Conservation (phyloP, 2,888 invertebrate species). For the Ormyrus thymus region DNA sequence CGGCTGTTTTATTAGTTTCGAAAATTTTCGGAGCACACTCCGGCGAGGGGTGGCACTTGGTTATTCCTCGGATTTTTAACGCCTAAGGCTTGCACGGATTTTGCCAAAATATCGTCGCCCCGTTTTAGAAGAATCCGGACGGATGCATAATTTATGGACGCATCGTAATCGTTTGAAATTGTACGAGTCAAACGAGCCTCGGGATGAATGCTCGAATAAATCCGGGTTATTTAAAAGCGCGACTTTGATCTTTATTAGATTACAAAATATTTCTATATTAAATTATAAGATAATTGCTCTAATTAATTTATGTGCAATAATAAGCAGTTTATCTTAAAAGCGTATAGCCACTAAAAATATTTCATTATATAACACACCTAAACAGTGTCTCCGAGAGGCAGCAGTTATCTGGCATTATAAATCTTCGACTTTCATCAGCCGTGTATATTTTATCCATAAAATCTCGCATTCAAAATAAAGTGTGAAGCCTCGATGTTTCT, state of each 20-base stretch:
- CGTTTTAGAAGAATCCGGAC: no score
- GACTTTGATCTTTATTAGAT: no score
- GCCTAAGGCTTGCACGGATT: no score
- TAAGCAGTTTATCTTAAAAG: constrained; percentile 23
- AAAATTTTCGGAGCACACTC: no score
- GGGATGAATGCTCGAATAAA: not conserved
- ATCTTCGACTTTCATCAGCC: constrained; percentile 13
- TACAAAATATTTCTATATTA: no score
- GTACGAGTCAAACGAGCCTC: no score
- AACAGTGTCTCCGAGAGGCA: not conserved
- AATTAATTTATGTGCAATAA: constrained; percentile 28
- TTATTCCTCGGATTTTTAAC: no score
- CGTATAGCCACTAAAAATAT: constrained; percentile 20
- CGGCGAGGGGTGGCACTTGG: no score
- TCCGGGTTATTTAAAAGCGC: not conserved
- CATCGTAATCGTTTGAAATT: no score
- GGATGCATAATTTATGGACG: no score
- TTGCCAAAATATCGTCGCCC: no score
- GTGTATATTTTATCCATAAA: constrained; percentile 3
- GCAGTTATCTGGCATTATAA: constrained; percentile 22
- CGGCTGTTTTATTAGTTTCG: not conserved
- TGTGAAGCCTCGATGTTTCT: not conserved
- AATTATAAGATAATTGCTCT: not conserved
- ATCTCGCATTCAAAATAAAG: no score
- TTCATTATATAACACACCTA: constrained; percentile 19